Evolutionary conservation across 2,113 vertebrate species (phyloP).

Genomic region (Phodopus roborovskii): DNA sequence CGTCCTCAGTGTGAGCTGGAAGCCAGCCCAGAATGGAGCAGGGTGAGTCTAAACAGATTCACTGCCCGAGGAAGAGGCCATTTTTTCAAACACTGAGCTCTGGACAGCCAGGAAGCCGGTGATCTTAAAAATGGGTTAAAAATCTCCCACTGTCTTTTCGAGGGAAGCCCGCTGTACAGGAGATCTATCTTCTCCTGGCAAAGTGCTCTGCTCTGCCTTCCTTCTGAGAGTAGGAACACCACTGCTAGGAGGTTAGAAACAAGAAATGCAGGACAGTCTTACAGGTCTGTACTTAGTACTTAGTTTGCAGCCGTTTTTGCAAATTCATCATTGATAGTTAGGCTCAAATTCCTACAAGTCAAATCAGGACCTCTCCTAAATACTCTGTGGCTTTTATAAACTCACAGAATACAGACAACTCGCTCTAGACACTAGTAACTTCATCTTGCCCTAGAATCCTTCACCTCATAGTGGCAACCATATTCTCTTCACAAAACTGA

Average conservation of each 20-base stretch:
- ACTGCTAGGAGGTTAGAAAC: neutral
- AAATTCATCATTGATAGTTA: neutral
- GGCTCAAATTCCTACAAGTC: neutral
- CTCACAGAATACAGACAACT: neutral
- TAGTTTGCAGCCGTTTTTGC: neutral
- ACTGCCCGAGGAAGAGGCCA: neutral
- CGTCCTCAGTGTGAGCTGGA: neutral
- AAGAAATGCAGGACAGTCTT: neutral
- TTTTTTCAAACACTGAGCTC: neutral
- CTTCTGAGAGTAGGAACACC: neutral
- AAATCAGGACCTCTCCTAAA: neutral
- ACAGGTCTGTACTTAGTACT: neutral
- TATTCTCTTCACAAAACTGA: neutral
- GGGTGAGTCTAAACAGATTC: neutral
- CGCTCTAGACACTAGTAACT: neutral
- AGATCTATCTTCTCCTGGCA: constrained; percentile 6
- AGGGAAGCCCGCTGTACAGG: neutral
- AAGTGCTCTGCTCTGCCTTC: neutral
- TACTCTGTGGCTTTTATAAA: constrained; percentile 22
- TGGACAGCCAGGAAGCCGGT: neutral
- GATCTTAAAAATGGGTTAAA: constrained; percentile 47
- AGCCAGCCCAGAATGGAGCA: neutral
- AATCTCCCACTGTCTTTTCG: neutral
- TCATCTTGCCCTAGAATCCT: neutral
- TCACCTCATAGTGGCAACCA: neutral